phyloP scores from a whole-genome alignment of 2,113 vertebrate species.

The Phodopus roborovskii region DNA sequence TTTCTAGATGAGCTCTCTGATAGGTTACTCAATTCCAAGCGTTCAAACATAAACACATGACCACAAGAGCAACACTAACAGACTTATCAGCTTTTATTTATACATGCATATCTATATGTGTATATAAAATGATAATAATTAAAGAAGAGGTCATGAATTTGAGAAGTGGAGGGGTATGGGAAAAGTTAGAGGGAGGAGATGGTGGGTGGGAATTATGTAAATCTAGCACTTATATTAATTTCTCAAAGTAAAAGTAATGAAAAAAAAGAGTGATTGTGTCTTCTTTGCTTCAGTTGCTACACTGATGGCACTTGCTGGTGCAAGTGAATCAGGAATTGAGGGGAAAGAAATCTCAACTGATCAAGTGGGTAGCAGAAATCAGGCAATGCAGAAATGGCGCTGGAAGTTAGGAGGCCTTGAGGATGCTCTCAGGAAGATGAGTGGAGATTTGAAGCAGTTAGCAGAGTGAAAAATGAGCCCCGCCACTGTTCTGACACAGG shows the following conservation, averaged over 20 bases:
- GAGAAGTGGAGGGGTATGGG: not conserved
- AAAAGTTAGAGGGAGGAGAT: not conserved
- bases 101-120: not conserved
- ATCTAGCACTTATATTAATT: not conserved
- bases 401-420: conserved; percentile 8
- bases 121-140: not conserved
- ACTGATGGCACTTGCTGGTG: not conserved
- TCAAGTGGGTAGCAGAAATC: not conserved
- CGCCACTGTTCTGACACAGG: conserved; percentile 5
- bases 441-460: not conserved
- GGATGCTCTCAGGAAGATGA: conserved; percentile 27
- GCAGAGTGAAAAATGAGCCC: conserved; percentile 33
- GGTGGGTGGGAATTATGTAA: not conserved
- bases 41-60: not conserved
- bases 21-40: not conserved
- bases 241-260: not conserved
- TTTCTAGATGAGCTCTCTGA: not conserved
- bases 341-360: not conserved
- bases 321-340: conserved; percentile 24
- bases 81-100: not conserved
- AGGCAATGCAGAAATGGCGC: conserved; percentile 15
- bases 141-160: not conserved
- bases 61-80: not conserved
- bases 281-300: not conserved
- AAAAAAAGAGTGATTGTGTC: not conserved